A percentile compares a stretch with the other conserved stretches of the same genome.
Conservation (phyloP, 2,888 invertebrate species). For the Cheilosia variabilis region DNA sequence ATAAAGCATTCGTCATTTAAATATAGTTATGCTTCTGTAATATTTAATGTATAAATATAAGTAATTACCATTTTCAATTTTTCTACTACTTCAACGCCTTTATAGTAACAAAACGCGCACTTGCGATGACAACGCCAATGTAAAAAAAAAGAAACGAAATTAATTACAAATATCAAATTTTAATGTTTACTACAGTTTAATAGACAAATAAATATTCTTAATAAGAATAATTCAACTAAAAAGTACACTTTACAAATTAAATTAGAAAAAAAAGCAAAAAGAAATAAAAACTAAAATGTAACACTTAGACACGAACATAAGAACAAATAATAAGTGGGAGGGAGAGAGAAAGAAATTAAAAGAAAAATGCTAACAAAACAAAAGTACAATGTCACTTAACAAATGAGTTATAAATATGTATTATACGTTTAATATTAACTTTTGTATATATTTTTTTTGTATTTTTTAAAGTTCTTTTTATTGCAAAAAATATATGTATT, state of each 20-base stretch:
- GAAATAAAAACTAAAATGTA: slow-evolving; percentile 23
- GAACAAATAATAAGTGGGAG: slow-evolving; percentile 25
- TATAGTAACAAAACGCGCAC: slow-evolving; percentile 69
- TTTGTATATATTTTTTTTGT: slow-evolving; percentile 21
- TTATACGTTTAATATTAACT: slow-evolving; percentile 44
- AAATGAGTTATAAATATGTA: slow-evolving; percentile 21
- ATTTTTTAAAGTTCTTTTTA: slow-evolving; percentile 39
- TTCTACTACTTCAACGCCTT: slow-evolving; percentile 67
- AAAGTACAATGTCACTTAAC: slow-evolving; percentile 65
- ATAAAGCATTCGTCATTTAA: slow-evolving; percentile 54
- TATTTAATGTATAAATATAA: slow-evolving; percentile 69
- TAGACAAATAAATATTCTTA: slow-evolving; percentile 71
- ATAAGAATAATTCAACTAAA: slow-evolving; percentile 70
- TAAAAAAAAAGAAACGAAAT: slow-evolving; percentile 34
- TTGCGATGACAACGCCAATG: slow-evolving; percentile 48
- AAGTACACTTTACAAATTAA: slow-evolving; percentile 66
- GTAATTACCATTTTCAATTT: slow-evolving; percentile 72
- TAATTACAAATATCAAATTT: slow-evolving; percentile 54
- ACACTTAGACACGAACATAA: slow-evolving; percentile 33
- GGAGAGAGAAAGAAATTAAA: slow-evolving; percentile 15
- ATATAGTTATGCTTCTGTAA: slow-evolving; percentile 54
- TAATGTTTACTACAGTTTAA: slow-evolving; percentile 63
- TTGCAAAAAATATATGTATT: slow-evolving; percentile 71
- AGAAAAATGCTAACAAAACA: slow-evolving; percentile 3
- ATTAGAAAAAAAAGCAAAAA: slow-evolving; percentile 35